phyloP scores from a whole-genome alignment of 2,888 invertebrate genomes.

The Clostera curtula region DNA sequence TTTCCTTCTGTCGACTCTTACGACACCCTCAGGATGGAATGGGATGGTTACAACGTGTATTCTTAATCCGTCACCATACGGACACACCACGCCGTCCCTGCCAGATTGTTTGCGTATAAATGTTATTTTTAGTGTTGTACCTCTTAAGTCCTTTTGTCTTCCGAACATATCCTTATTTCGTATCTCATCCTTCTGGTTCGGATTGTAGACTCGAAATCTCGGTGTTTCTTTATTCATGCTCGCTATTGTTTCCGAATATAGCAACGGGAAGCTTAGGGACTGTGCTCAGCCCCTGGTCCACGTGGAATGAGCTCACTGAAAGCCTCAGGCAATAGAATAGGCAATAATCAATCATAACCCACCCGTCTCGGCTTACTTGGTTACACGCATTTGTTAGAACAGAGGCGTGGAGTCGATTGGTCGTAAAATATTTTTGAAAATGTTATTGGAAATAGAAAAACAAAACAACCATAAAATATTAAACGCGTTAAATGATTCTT shows the following conservation, averaged over 20 bases:
- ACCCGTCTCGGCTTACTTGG: conserved; percentile 52
- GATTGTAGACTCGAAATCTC: conserved; percentile 38
- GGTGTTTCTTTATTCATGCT: conserved; percentile 33
- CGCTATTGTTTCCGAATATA: conserved; percentile 21
- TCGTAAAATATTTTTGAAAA: neutral
- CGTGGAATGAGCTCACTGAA: conserved; percentile 32
- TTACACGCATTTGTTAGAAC: conserved; percentile 51
- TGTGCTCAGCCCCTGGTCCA: conserved; percentile 10
- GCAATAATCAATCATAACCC: conserved; percentile 65
- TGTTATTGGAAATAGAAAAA: neutral
- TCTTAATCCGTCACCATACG: too few species aligned
- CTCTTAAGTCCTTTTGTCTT: conserved; percentile 28
- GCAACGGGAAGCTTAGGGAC: conserved; percentile 10
- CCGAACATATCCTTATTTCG: conserved; percentile 35
- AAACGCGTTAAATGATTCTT: too few species aligned
- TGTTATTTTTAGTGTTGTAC: conserved; percentile 14
- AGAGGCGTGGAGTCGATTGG: conserved; percentile 36
- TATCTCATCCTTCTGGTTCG: conserved; percentile 35
- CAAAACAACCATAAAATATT: neutral
- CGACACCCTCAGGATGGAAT: too few species aligned
- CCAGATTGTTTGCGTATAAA: neutral
- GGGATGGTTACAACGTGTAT: too few species aligned
- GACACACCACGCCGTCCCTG: too few species aligned
- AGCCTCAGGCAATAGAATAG: conserved; percentile 50
- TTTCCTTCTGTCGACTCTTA: too few species aligned